Evolutionary conservation across 2,888 invertebrate species (phyloP), one percentile per base, ranked within the genome.

Genomic region (Pristionchus maxplancki): DNA sequence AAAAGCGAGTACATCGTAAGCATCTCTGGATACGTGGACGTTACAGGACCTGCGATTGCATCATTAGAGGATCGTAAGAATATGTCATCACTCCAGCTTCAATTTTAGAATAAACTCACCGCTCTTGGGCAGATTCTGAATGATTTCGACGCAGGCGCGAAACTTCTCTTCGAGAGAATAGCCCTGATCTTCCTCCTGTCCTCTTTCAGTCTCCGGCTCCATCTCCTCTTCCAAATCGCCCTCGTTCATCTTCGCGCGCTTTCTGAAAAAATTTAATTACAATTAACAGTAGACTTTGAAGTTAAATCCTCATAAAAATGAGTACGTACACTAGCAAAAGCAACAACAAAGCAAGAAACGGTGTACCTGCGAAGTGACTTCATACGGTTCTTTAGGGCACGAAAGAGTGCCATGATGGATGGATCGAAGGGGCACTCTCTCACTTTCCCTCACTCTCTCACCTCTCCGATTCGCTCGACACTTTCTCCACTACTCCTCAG

Each of bases 131-230:
- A 87, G 48, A n/a, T 50, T 37, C 31, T 87, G 86, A 34, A 87
- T 87, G 71, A 87, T 87, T 34, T 87, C 86, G 24, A 87, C 86
- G n/a, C 86, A 87, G 5, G 86, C 86, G 6, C n/a, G 34, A 44
- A 87, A 87, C 50, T 87, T 87, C 67, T 87, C 86, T 50, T 87
- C 86, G 13, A 87, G 67, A 48, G 86, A 87, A 64, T 85, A 64
- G 28, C 11, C 31, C 44, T 53, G 78, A 13, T 78, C 28, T 11
- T 78, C 37, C 5, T 44, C 58, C n/a, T 9, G 9, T n/a, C n/a
- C 24, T n/a, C 24, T 24, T 58, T 58, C 58, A 20, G 58, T n/a
- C 58, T 24, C 58, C n/a, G 20, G 24, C 9, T 37, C 24, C 40
- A 74, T 8, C 8, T 40, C 9, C 37, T 74, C 74, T 5, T 74